Percentiles rank a stretch among this genome's conserved stretches.
Evolutionary conservation across 2,113 vertebrate species (phyloP).

Genomic region (Pituophis catenifer): DNA sequence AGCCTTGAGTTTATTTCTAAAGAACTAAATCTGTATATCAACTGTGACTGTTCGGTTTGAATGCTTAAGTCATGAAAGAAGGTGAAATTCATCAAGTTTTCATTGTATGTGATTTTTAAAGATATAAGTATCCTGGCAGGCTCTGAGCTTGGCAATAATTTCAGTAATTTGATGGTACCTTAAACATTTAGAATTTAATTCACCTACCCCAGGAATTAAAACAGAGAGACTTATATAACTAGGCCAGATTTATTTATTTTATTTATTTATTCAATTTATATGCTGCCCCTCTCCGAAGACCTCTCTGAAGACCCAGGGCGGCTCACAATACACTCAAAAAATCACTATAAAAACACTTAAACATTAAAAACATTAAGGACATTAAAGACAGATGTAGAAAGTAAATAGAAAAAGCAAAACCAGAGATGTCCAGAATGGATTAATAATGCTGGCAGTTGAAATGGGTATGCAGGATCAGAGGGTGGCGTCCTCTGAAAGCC

Average conservation of each 20-base stretch:
- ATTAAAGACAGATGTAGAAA: background rate
- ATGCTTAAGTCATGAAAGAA: background rate
- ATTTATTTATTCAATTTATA: too few relatives aligned
- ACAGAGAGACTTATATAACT: background rate
- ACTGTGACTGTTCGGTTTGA: background rate
- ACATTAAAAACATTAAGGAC: too few relatives aligned
- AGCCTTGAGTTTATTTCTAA: background rate
- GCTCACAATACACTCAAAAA: too few relatives aligned
- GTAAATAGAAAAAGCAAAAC: background rate
- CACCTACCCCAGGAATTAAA: background rate
- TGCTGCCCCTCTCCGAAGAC: too few relatives aligned
- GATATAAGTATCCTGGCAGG: background rate
- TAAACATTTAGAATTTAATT: background rate
- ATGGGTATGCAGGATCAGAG: background rate
- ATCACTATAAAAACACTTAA: too few relatives aligned
- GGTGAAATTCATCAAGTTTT: background rate
- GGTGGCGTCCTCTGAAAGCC: background rate
- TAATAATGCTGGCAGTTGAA: background rate
- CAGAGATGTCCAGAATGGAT: background rate
- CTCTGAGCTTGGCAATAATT: background rate
- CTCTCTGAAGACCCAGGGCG: too few relatives aligned
- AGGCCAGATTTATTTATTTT: background rate
- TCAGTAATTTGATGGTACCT: background rate
- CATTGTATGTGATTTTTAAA: background rate
- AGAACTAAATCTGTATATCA: background rate